Evolutionary conservation across 2,797 vertebrate genomes (phyloP).

Genomic region (Picus viridis): DNA sequence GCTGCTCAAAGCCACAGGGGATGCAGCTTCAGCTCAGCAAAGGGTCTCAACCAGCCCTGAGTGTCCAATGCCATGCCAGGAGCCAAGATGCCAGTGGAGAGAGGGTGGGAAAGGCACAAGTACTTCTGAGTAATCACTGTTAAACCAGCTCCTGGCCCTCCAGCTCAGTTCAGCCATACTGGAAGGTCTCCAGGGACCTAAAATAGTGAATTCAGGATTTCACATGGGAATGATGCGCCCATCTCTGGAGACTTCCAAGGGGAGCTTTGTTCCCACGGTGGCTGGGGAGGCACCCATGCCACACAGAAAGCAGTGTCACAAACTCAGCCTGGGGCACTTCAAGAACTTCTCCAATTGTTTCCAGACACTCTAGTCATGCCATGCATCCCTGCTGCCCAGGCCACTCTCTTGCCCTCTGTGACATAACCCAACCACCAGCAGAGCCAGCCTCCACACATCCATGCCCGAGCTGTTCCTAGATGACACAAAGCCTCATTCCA

Average conservation of each 20-base stretch:
- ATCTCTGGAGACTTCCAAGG: conserved; percentile 14
- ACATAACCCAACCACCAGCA: background rate
- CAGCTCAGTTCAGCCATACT: rapidly evolving
- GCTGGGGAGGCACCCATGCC: background rate
- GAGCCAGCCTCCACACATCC: background rate
- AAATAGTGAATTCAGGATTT: conserved; percentile 40
- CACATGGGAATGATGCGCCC: conserved; percentile 24
- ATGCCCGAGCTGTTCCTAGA: background rate
- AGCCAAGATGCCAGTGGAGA: rapidly evolving
- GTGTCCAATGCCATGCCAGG: rapidly evolving
- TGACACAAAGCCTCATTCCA: background rate
- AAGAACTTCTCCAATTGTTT: background rate
- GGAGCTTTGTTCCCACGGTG: background rate
- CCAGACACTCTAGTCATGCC: background rate
- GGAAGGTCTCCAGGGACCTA: conserved; percentile 44
- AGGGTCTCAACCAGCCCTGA: background rate
- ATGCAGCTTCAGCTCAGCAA: background rate
- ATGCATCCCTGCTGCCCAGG: background rate
- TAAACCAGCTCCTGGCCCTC: background rate
- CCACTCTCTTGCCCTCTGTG: rapidly evolving
- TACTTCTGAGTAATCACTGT: background rate
- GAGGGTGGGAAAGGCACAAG: background rate
- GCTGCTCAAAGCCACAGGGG: background rate
- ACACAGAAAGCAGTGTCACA: background rate
- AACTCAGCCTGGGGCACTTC: background rate